Evolutionary conservation across 2,888 invertebrate genomes (phyloP).

Genomic region (Meganola albula): DNA sequence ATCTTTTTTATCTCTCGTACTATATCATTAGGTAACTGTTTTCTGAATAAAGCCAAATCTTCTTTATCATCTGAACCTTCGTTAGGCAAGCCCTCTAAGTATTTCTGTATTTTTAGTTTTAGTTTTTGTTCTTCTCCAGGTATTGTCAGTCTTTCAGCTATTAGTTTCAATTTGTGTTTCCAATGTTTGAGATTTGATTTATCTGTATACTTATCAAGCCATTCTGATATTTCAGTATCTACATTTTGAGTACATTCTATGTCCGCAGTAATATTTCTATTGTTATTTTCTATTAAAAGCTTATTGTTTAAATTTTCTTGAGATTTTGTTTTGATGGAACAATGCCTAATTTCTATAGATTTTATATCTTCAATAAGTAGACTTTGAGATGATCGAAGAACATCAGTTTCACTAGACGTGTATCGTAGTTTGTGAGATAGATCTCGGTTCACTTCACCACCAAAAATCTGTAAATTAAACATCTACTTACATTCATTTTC

Average conservation of each 20-base stretch:
- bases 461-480: too few relatives aligned
- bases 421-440: too few relatives aligned
- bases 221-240: conserved; percentile 18
- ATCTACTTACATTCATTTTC: too few relatives aligned
- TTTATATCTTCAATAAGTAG: conserved; percentile 9
- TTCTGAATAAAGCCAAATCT: conserved; percentile 19
- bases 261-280: too few relatives aligned
- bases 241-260: too few relatives aligned
- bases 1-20: conserved; percentile 19
- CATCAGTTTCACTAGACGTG: too few relatives aligned
- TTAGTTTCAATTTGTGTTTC: conserved; percentile 22
- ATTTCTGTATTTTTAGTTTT: conserved; percentile 27
- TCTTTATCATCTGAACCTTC: conserved; percentile 16
- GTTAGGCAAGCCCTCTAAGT: conserved; percentile 22
- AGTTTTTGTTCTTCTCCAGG: conserved; percentile 31
- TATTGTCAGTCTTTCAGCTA: conserved; percentile 24
- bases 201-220: conserved; percentile 15
- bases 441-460: too few relatives aligned
- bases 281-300: conserved; percentile 5
- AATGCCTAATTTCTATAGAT: conserved; percentile 7
- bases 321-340: conserved; percentile 15
- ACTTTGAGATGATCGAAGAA: too few relatives aligned
- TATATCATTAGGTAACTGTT: conserved; percentile 25
- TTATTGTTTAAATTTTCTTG: conserved; percentile 12
- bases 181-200: conserved; percentile 18